phyloP scores from a whole-genome alignment of 2,888 invertebrate species.

The Litoditis marina region DNA sequence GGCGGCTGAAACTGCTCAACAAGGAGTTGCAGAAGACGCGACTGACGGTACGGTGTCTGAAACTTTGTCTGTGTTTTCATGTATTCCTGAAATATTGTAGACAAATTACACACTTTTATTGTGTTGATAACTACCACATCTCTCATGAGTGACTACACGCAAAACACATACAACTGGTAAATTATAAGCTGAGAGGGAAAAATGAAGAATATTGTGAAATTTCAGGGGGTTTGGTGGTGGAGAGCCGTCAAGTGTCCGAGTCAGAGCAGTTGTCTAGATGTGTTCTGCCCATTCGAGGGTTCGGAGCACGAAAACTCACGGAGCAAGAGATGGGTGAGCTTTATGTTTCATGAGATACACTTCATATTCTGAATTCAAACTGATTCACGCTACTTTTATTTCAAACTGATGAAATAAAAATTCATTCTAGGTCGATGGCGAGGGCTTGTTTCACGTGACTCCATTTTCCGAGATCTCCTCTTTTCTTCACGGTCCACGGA shows the following conservation, averaged over 20 bases:
- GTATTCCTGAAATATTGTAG: no score
- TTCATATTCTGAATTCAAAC: no score
- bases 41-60: slow-evolving; percentile 4
- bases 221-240: slow-evolving; percentile 16
- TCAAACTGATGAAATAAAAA: not conserved
- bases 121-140: not conserved
- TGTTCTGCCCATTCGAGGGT: slow-evolving; percentile 47
- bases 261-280: slow-evolving; percentile 25
- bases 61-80: no score
- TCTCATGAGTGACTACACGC: not conserved
- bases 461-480: slow-evolving; percentile 21
- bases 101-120: no score
- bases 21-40: slow-evolving; percentile 4
- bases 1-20: slow-evolving; percentile 48
- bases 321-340: slow-evolving; percentile 57
- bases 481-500: slow-evolving; percentile 25
- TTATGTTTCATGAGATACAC: no score
- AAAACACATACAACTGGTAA: no score
- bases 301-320: slow-evolving; percentile 54
- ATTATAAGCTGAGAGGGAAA: no score
- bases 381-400: no score
- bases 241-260: slow-evolving; percentile 2
- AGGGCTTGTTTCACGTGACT: slow-evolving; percentile 30
- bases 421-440: slow-evolving; percentile 42
- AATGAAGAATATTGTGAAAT: not conserved